Evolutionary conservation across 2,797 vertebrate species (phyloP).

Genomic region (Acipenser ruthenus): DNA sequence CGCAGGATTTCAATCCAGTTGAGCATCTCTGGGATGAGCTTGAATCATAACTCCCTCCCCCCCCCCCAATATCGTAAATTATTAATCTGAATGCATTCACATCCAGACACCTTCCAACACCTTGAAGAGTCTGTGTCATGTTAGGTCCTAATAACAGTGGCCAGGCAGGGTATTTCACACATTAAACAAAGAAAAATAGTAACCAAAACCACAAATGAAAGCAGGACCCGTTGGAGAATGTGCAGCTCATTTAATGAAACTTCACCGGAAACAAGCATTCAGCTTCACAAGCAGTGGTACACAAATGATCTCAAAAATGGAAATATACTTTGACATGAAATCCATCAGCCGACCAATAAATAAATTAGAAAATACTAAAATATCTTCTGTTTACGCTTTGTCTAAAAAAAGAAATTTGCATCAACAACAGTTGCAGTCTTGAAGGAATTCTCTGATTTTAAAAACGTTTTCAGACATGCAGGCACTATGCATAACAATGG

Average conservation of each 20-base stretch:
- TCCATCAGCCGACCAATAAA: constrained; percentile 42
- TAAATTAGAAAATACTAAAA: constrained; percentile 17
- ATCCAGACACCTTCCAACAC: too few relatives aligned
- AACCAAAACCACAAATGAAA: too few relatives aligned
- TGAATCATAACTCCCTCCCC: too few relatives aligned
- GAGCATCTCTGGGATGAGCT: too few relatives aligned
- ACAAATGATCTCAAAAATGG: constrained; percentile 43
- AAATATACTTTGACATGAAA: constrained; percentile 46
- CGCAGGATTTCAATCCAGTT: too few relatives aligned
- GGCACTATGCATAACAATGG: constrained; percentile 48
- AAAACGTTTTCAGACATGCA: constrained; percentile 57
- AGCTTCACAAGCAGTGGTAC: constrained; percentile 52
- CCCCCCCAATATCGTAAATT: too few relatives aligned
- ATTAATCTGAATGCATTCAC: too few relatives aligned
- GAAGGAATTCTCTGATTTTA: constrained; percentile 33
- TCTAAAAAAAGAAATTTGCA: constrained; percentile 31
- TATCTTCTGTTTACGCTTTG: constrained; percentile 15
- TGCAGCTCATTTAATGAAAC: constrained; percentile 28
- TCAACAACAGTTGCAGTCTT: constrained; percentile 34
- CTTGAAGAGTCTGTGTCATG: too few relatives aligned
- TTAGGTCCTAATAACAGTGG: too few relatives aligned
- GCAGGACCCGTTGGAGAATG: not conserved
- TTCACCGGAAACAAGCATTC: constrained; percentile 32
- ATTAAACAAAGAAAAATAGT: too few relatives aligned
- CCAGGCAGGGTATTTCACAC: too few relatives aligned